Base-by-base conservation (phyloP, 2,113 vertebrate genomes). In the Hippocampus comes region DNA sequence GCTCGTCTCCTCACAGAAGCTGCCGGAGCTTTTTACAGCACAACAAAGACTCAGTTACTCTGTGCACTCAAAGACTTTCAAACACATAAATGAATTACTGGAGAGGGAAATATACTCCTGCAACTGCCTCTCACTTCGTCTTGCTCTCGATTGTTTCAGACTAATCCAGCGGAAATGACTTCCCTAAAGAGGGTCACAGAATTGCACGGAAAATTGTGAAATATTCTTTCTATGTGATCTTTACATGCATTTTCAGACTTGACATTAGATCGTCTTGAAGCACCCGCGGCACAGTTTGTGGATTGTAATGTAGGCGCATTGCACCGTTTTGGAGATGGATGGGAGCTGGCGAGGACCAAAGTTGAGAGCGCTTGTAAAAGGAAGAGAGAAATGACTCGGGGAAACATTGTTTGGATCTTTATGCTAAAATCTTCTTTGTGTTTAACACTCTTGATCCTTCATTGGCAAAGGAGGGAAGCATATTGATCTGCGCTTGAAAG, bases 51-150 rank as follows among this genome's bases (percentile, higher is more conserved):
- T 88, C 89, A 88, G 88, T 89, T 90, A 90, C 88, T 91, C 84
- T 91, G 87, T 83, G 92, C 91, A 89, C 89, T 76, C 66, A 88
- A 86, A 88, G 82, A 85, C 84, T 91, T 92, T 91, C 92, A 90
- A 93, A 92, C 88, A 92, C 84, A 86, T 92, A 92, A 93, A 93
- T 92, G 91, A 93, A 92, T 91, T 89, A 92, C 88, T 91, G 89
- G 87, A 92, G 91, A 91, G 79, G 81, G 91, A 91, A 91, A 91
- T 91, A 88, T 80, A 90, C 71, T n/a, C 79, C 88, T 78, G 85
- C 89, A 91, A 92, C 88, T 92, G 91, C 82, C 82, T 82, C 85
- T 87, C 70, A 78, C 74, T 70, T 48, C 34, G 49, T 34, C 23
- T 77, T 65, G 64, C 70, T 59, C 67, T 59, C 92, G 91, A 92